A percentile compares a stretch with the other conserved stretches of the same genome.
Evolutionary conservation across 2,113 vertebrate species (phyloP).

Genomic region (Edolisoma coerulescens): DNA sequence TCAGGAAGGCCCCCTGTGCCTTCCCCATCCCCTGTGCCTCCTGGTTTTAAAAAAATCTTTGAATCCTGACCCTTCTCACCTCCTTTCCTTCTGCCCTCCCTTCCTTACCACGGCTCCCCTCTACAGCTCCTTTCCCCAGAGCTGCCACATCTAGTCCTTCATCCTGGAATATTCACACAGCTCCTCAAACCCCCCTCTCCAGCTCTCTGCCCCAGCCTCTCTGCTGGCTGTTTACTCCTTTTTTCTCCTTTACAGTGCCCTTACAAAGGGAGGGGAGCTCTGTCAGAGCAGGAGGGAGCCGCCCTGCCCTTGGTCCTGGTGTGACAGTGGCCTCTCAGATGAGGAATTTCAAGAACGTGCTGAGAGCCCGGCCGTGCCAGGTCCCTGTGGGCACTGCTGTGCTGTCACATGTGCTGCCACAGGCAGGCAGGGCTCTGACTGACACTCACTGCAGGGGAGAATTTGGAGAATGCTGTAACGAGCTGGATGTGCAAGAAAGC

Average conservation of each 20-base stretch:
- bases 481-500: background rate
- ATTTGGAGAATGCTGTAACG: background rate
- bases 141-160: background rate
- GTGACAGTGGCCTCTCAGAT: background rate
- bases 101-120: background rate
- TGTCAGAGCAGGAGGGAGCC: background rate
- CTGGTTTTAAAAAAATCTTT: background rate
- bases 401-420: background rate
- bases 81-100: background rate
- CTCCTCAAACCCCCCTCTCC: background rate
- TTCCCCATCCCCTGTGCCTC: background rate
- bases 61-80: background rate
- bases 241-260: background rate
- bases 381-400: fast-evolving
- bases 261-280: background rate
- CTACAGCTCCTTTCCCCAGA: background rate
- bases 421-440: background rate
- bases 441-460: background rate
- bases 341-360: background rate
- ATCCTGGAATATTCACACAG: background rate
- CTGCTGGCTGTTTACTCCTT: background rate
- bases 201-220: background rate
- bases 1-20: background rate
- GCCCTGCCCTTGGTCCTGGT: background rate
- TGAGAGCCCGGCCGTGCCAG: fast-evolving